These are phyloP conservation scores for Thereuonema tuberculata DNA, from an alignment of 1,140 invertebrate species.

Conservation along the genomic window DNA sequence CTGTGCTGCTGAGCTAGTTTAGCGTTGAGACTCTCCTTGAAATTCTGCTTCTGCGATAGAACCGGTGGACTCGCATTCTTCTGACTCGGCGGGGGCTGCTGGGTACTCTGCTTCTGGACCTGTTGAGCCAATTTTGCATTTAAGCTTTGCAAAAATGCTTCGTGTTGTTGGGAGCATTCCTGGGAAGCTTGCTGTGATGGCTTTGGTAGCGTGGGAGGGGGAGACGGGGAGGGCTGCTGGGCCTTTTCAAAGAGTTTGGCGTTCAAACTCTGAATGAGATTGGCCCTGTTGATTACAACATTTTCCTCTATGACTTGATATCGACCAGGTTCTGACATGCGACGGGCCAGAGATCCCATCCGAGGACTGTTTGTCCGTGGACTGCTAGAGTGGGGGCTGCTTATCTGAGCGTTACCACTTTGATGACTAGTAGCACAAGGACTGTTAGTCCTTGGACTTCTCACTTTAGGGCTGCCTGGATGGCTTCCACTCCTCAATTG, in stretches of 20 bases:
- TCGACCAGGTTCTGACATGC: slow-evolving; percentile 5
- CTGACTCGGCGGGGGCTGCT: neutral
- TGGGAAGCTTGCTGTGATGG: slow-evolving; percentile 9
- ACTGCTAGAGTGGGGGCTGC: neutral
- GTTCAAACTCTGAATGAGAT: slow-evolving; percentile 48
- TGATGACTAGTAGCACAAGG: neutral
- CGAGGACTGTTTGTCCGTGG: neutral
- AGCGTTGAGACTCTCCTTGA: slow-evolving; percentile 58
- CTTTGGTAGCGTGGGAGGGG: slow-evolving; percentile 12
- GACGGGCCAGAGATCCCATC: neutral
- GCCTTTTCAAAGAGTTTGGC: slow-evolving; percentile 45
- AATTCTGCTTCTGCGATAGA: slow-evolving; percentile 29
- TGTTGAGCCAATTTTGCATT: slow-evolving; percentile 52
- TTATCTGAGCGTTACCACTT: neutral
- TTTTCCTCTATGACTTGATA: slow-evolving; percentile 7
- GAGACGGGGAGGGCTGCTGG: neutral
- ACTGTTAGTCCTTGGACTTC: neutral
- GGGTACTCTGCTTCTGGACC: slow-evolving; percentile 28
- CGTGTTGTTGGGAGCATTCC: slow-evolving; percentile 11
- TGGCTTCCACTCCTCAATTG: neutral
- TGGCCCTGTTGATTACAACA: slow-evolving; percentile 17
- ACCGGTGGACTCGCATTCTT: neutral
- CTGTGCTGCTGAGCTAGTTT: slow-evolving; percentile 46
- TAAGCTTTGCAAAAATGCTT: slow-evolving; percentile 50
- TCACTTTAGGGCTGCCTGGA: neutral